Evolutionary conservation across 2,888 invertebrate genomes (phyloP).

Genomic region (Rhagium mordax): DNA sequence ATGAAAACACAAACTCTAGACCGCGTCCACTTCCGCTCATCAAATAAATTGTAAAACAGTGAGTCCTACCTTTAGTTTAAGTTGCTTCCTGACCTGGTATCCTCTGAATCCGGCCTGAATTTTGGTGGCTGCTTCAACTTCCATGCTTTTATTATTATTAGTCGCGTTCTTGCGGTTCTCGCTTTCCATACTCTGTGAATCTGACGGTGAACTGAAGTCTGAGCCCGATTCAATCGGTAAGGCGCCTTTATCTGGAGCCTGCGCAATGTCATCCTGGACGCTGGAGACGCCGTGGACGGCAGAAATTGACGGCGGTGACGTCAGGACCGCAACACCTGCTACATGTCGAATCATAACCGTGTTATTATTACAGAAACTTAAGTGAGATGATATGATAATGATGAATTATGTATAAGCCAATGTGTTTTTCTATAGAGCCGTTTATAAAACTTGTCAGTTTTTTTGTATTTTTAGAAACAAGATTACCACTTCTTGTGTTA

Average conservation of each 20-base stretch:
- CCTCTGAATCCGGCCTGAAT: conserved; percentile 82
- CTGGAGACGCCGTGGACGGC: conserved; percentile 22
- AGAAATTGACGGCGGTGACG: conserved; percentile 55
- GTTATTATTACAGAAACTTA: conserved; percentile 22
- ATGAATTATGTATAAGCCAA: conserved; percentile 6
- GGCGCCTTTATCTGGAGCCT: conserved; percentile 62
- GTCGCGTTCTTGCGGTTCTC: conserved; percentile 52
- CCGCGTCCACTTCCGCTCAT: neutral
- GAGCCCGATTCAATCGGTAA: conserved; percentile 51
- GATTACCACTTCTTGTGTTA: neutral
- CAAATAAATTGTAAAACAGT: neutral
- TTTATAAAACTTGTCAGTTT: neutral
- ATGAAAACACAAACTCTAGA: neutral
- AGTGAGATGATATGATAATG: conserved; percentile 5
- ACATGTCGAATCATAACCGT: conserved; percentile 38
- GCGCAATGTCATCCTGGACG: conserved; percentile 56
- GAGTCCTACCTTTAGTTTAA: conserved; percentile 65
- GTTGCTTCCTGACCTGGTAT: conserved; percentile 73
- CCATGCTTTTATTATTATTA: conserved; percentile 56
- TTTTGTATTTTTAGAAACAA: neutral
- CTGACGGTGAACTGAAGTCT: conserved; percentile 40
- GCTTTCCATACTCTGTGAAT: conserved; percentile 52
- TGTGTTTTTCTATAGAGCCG: neutral
- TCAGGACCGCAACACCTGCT: conserved; percentile 68
- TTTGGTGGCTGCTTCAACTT: conserved; percentile 75